Evolutionary conservation across 2,888 invertebrate genomes (phyloP).

Genomic region (Belgica antarctica): DNA sequence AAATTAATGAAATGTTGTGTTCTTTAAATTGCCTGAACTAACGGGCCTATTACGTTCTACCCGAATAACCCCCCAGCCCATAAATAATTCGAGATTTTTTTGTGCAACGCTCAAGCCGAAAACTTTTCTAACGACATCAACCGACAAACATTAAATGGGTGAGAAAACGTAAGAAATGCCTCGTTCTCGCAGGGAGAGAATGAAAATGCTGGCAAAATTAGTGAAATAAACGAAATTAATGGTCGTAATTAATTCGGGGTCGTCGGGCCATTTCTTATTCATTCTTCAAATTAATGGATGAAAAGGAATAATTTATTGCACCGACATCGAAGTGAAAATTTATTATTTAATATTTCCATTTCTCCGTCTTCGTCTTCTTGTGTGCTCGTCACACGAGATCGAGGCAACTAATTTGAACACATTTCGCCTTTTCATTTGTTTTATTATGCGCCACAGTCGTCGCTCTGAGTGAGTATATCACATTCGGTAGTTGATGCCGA

Average conservation of each 20-base stretch:
- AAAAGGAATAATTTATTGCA: slow-evolving; percentile 29
- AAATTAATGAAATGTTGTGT: too few species aligned
- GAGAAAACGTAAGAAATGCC: too few species aligned
- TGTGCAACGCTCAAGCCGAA: too few species aligned
- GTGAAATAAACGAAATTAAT: slow-evolving; percentile 29
- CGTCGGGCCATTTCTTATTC: slow-evolving; percentile 40
- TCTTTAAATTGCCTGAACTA: too few species aligned
- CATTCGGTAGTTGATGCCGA: neutral
- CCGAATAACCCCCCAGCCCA: too few species aligned
- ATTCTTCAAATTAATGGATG: neutral
- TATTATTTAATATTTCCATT: neutral
- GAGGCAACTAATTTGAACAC: slow-evolving; percentile 22
- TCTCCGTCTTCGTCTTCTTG: neutral
- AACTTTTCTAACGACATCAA: too few species aligned
- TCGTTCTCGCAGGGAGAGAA: too few species aligned
- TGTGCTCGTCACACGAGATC: neutral
- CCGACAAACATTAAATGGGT: too few species aligned
- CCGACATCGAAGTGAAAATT: slow-evolving; percentile 33
- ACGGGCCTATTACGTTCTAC: too few species aligned
- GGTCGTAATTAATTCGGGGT: slow-evolving; percentile 38
- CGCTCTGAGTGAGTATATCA: neutral
- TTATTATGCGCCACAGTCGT: neutral
- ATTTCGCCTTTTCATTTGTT: neutral
- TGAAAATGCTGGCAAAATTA: too few species aligned
- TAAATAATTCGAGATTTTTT: too few species aligned